Percentiles rank a stretch among this genome's conserved stretches.
Evolutionary conservation across 2,888 invertebrate species (phyloP).

Genomic region (Malachius bipustulatus): DNA sequence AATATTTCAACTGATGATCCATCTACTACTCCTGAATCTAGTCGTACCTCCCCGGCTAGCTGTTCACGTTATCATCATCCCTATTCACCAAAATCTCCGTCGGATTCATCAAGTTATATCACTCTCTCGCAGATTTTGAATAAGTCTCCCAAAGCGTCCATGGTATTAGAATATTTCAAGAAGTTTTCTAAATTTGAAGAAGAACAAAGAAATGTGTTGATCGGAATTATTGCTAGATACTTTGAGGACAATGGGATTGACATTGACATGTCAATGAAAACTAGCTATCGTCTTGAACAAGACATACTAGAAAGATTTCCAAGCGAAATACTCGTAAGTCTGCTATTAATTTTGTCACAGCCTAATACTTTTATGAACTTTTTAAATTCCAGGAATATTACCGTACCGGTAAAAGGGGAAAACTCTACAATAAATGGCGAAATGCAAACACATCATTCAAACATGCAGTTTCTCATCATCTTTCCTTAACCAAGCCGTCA

Average conservation of each 20-base stretch:
- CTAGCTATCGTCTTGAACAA: conserved; percentile 3
- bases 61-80: not conserved
- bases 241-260: conserved; percentile 4
- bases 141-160: conserved; percentile 3
- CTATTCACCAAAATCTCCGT: not conserved
- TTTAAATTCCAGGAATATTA: no score
- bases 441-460: no score
- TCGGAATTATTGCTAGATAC: conserved; percentile 1
- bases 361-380: not conserved
- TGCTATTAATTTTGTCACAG: not conserved
- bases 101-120: conserved; percentile 1
- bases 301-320: no score
- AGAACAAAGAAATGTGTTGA: conserved; percentile 3
- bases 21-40: conserved; percentile 3
- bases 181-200: conserved; percentile 1
- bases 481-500: no score
- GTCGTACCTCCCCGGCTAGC: conserved; percentile 1
- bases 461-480: no score
- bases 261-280: no score
- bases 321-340: not conserved
- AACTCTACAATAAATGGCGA: no score
- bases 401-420: no score
- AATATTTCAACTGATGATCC: not conserved
- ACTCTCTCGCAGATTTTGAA: not conserved
- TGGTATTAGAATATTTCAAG: conserved; percentile 2